These are phyloP conservation scores for Cinclus mexicanus DNA, from an alignment of 2,113 vertebrate genomes.

Conservation along the genomic window DNA sequence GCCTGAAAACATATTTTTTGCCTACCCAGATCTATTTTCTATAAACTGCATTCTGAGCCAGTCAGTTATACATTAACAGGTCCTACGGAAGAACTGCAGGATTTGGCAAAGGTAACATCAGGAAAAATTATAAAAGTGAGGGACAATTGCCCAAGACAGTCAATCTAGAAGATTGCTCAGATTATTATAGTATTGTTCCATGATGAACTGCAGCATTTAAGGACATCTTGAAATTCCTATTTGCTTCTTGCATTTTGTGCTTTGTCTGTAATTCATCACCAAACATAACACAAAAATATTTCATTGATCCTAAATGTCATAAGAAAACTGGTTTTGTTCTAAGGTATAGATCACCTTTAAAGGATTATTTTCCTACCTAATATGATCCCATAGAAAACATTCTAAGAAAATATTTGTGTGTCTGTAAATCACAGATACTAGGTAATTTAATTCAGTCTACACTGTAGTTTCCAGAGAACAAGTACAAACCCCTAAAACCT, in stretches of 20 bases:
- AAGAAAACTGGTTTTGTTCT: conserved; percentile 61
- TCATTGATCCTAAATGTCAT: conserved; percentile 20
- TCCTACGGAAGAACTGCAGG: conserved; percentile 14
- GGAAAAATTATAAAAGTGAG: conserved; percentile 40
- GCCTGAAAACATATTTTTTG: neutral
- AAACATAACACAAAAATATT: conserved; percentile 57
- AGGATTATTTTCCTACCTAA: conserved; percentile 38
- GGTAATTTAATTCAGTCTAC: conserved; percentile 69
- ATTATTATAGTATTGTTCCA: conserved; percentile 29
- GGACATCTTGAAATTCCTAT: conserved; percentile 51
- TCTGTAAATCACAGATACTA: conserved; percentile 78
- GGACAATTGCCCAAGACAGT: conserved; percentile 17
- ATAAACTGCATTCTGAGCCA: neutral
- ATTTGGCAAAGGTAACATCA: conserved; percentile 51
- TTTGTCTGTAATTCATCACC: conserved; percentile 17
- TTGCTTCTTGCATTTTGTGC: conserved; percentile 54
- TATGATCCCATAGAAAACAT: conserved; percentile 68
- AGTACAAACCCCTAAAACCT: conserved; percentile 71
- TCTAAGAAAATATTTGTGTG: conserved; percentile 75
- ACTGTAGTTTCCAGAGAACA: conserved; percentile 79
- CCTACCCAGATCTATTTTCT: neutral
- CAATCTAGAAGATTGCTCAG: conserved; percentile 48
- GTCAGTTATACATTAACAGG: neutral
- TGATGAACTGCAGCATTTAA: conserved; percentile 63
- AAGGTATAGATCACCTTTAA: conserved; percentile 4